phyloP scores from a whole-genome alignment of 2,113 vertebrate species.

The Oncorhynchus masou region DNA sequence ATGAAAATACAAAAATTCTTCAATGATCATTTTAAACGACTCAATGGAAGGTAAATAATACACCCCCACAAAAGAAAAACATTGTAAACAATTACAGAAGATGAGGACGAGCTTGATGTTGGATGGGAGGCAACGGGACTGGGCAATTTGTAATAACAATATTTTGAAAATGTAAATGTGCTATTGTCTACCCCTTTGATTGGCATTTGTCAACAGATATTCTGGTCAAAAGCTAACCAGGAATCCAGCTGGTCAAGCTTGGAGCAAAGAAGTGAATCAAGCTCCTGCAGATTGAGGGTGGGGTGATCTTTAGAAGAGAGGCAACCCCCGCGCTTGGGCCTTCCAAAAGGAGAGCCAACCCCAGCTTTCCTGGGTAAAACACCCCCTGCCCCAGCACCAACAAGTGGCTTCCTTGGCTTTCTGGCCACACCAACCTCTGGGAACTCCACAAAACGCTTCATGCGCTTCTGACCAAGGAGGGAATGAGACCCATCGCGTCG shows the following conservation, averaged over 20 bases:
- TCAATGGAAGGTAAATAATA: conserved; percentile 1
- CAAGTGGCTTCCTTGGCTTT: conserved; percentile 72
- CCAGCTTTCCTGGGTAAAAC: conserved; percentile 18
- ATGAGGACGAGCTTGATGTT: conserved; percentile 5
- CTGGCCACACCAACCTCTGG: conserved; percentile 76
- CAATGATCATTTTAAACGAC: conserved; percentile 13
- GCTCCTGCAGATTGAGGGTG: conserved; percentile 62
- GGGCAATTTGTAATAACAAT: background rate
- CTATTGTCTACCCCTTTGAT: background rate
- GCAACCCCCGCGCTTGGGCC: conserved; percentile 57
- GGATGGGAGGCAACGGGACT: background rate
- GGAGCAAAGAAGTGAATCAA: conserved; percentile 76
- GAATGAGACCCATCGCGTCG: conserved; percentile 78
- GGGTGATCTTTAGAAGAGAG: conserved; percentile 55
- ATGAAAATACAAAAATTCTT: conserved; percentile 13
- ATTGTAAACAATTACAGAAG: background rate
- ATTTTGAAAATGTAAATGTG: background rate
- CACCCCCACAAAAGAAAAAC: background rate
- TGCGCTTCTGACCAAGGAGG: conserved; percentile 79
- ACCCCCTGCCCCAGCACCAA: conserved; percentile 28
- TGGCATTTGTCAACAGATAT: conserved; percentile 36
- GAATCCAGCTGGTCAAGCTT: conserved; percentile 70
- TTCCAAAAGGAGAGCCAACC: conserved; percentile 36
- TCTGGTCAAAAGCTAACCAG: conserved; percentile 61
- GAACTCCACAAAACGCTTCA: conserved; percentile 82